Evolutionary conservation across 2,888 invertebrate species (phyloP).

Genomic region (Archips xylosteana): DNA sequence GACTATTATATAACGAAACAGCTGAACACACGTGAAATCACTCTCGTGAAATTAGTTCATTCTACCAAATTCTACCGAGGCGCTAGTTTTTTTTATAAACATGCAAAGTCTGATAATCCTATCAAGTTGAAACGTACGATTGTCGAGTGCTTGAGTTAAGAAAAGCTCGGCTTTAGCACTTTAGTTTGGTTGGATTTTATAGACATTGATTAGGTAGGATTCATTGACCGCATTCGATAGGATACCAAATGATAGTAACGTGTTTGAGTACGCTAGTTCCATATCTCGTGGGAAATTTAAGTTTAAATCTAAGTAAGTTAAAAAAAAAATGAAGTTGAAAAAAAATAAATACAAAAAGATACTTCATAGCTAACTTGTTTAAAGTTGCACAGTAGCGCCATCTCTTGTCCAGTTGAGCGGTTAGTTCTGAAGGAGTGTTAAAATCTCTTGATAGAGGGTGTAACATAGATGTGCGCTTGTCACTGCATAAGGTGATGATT

Average conservation of each 20-base stretch:
- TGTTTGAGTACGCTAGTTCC: no score
- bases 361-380: no score
- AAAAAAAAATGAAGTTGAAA: no score
- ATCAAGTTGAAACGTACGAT: not conserved
- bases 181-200: not conserved
- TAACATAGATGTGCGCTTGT: no score
- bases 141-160: not conserved
- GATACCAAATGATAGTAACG: not conserved
- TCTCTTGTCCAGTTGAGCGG: no score
- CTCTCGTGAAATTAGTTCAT: not conserved
- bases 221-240: not conserved
- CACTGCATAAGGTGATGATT: no score
- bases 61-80: not conserved
- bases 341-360: no score
- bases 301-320: no score
- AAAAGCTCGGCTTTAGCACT: not conserved
- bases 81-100: not conserved
- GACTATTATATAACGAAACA: conserved; percentile 3
- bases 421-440: no score
- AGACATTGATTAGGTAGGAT: not conserved
- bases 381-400: no score
- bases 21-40: conserved; percentile 6
- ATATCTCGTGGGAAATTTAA: no score
- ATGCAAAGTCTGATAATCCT: not conserved
- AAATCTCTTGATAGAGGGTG: no score